Percentiles rank a stretch among this genome's conserved stretches.
Conservation (phyloP, 2,888 invertebrate genomes). For the Boloria euphrosyne region DNA sequence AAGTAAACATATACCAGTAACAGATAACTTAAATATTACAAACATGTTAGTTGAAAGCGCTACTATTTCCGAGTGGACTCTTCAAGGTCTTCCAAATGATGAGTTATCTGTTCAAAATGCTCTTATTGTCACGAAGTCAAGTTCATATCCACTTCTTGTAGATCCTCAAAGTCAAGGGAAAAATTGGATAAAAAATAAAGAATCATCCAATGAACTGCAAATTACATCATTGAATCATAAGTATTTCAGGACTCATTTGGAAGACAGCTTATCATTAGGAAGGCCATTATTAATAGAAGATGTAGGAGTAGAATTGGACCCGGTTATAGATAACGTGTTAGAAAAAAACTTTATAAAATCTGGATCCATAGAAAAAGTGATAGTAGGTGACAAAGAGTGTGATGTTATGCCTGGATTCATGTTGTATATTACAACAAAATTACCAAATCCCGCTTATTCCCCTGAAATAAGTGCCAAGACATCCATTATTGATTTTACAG, state of each 20-base stretch:
- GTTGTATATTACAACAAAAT: slow-evolving; percentile 97
- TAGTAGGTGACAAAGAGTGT: slow-evolving; percentile 97
- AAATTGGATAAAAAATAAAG: slow-evolving; percentile 98
- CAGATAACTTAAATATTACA: slow-evolving; percentile 92
- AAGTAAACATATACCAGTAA: slow-evolving; percentile 90
- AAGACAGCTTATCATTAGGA: slow-evolving; percentile 93
- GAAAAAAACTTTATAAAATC: slow-evolving; percentile 99
- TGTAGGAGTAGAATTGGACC: slow-evolving; percentile 96
- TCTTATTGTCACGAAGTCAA: slow-evolving; percentile 96
- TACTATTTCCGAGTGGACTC: slow-evolving; percentile 96
- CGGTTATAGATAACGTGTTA: slow-evolving; percentile 96
- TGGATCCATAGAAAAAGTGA: slow-evolving; percentile 96
- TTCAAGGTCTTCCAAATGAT: slow-evolving; percentile 97
- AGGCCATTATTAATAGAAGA: slow-evolving; percentile 96
- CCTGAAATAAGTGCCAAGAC: slow-evolving; percentile 98
- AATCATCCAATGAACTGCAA: slow-evolving; percentile 93
- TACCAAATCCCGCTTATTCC: slow-evolving; percentile 97
- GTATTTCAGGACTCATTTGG: slow-evolving; percentile 95
- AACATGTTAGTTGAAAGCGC: slow-evolving; percentile 96
- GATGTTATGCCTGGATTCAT: slow-evolving; percentile 98
- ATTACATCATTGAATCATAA: slow-evolving; percentile 97
- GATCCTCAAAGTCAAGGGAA: slow-evolving; percentile 99
- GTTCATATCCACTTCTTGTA: slow-evolving; percentile 95
- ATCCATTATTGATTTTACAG: slow-evolving; percentile 98
- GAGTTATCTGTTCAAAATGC: slow-evolving; percentile 98